These are phyloP conservation scores for Hirtodrosophila histrioides DNA, from an alignment of 2,888 invertebrate genomes.

Conservation along the genomic window DNA sequence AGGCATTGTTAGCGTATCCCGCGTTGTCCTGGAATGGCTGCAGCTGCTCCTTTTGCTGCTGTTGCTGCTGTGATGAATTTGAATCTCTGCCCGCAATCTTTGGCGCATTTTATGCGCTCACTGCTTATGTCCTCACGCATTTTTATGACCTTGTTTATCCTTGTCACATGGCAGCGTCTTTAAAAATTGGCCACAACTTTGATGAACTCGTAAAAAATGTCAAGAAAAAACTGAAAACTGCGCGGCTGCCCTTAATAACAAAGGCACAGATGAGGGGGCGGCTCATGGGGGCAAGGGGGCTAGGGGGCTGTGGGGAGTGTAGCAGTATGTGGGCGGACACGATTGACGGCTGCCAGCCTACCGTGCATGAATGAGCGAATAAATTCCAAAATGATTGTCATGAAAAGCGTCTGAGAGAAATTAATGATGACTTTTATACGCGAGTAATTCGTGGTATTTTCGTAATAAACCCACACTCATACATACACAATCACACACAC, in stretches of 20 bases:
- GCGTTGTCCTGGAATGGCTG: constrained; percentile 6
- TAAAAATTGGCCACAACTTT: constrained; percentile 71
- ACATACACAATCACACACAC: constrained; percentile 20
- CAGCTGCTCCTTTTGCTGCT: constrained; percentile 10
- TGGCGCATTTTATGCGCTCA: constrained; percentile 46
- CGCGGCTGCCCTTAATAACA: constrained; percentile 22
- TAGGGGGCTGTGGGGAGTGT: not conserved
- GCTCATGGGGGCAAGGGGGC: not conserved
- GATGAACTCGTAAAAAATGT: constrained; percentile 75
- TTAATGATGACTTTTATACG: constrained; percentile 80
- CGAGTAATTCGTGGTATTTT: constrained; percentile 79
- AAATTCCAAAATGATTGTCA: constrained; percentile 75
- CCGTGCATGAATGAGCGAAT: constrained; percentile 72
- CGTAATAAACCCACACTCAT: constrained; percentile 65
- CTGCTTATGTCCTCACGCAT: constrained; percentile 34
- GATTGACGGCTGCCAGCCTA: constrained; percentile 33
- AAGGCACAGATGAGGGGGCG: not conserved
- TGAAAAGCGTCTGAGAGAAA: constrained; percentile 70
- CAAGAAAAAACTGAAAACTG: constrained; percentile 32
- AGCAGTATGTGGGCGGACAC: constrained; percentile 22
- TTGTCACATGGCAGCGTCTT: constrained; percentile 70
- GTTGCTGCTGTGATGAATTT: constrained; percentile 34
- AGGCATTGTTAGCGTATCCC: constrained; percentile 52
- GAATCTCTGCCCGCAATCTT: constrained; percentile 69
- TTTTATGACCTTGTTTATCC: constrained; percentile 79